Evolutionary conservation across 2,113 vertebrate genomes (phyloP).

Genomic region (Odobenus rosmarus): DNA sequence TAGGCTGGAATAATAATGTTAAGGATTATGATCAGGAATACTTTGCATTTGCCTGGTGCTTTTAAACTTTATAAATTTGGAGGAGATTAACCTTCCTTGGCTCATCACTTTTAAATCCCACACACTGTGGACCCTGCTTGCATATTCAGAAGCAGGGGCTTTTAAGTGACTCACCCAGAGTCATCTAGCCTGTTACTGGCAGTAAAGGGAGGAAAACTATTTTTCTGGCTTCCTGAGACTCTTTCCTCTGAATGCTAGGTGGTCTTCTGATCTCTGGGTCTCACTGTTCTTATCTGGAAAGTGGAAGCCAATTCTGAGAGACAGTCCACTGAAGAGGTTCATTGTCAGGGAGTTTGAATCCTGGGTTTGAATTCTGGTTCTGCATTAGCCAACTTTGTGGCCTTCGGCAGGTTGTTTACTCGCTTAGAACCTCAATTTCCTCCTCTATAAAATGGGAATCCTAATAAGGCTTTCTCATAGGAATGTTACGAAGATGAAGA

Average conservation of each 20-base stretch:
- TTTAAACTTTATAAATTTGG: constrained; percentile 71
- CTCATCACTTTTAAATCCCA: constrained; percentile 47
- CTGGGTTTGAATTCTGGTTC: constrained; percentile 15
- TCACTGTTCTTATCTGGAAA: constrained; percentile 16
- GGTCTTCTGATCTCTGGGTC: background rate
- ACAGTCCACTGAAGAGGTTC: background rate
- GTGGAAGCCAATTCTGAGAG: background rate
- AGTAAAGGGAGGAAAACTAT: constrained; percentile 50
- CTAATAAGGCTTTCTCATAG: constrained; percentile 19
- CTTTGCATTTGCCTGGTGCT: constrained; percentile 58
- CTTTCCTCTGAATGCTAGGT: background rate
- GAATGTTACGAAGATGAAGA: constrained; percentile 36
- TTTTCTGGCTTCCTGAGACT: constrained; percentile 43
- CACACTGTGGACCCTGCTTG: constrained; percentile 29
- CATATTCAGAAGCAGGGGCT: constrained; percentile 43
- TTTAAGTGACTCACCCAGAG: constrained; percentile 41
- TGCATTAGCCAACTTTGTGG: background rate
- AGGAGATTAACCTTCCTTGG: constrained; percentile 55
- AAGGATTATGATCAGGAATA: constrained; percentile 67
- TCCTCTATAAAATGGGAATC: constrained; percentile 52
- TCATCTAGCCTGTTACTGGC: constrained; percentile 34
- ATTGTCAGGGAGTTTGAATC: background rate
- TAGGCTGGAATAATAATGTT: constrained; percentile 71
- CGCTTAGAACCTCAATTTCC: constrained; percentile 25
- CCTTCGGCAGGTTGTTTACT: background rate